Base-by-base conservation (phyloP, 1,140 invertebrate genomes). In the Scaptodrosophila lebanonensis region DNA sequence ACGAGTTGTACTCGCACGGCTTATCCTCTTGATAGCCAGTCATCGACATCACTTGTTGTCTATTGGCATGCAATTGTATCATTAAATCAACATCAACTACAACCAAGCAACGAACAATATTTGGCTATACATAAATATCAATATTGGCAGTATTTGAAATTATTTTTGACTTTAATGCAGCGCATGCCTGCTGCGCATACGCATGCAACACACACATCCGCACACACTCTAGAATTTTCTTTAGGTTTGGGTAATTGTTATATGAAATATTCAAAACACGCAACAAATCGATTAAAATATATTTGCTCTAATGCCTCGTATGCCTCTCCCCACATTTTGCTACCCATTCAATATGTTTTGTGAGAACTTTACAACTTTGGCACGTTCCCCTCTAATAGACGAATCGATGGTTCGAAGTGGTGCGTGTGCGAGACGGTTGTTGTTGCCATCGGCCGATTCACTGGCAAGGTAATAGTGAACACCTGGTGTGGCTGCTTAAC, bases 231-330 rank as follows among this genome's bases (percentile, higher is more conserved):
- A 22, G 38, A 32, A 27, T 47, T 39, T 32, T 53, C 39, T 11
- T 3, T 27, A 11, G 33, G 20, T 8, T 27, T 17, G 43, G 44
- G 57, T 79, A 75, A 82, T 73, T 82, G 50, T 53, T 6, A 18
- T 27, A 62, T 62, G 49, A 44, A 62, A 60, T 54, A 82, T 82
- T 75, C 75, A 56, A 56, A 53, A 36, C 75, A 82, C 75, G 75
- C 75, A 82, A 82, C 59, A 62, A 82, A 82, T 82, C 75, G 75
- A 82, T 82, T 82, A 82, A 65, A 77, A 57, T 64, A 68, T 63
- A 62, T 79, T 82, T 53, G 49, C 49, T 30, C 38, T 49, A 62
- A 66, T n/a, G n/a, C n/a, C n/a, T n/a, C n/a, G 64, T 59, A 51
- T 40, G n/a, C n/a, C n/a, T 35, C 39, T 38, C 18, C 36, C 15